These are phyloP conservation scores for Cryptotis parvus DNA, from an alignment of 2,113 vertebrate genomes.

Conservation along the genomic window DNA sequence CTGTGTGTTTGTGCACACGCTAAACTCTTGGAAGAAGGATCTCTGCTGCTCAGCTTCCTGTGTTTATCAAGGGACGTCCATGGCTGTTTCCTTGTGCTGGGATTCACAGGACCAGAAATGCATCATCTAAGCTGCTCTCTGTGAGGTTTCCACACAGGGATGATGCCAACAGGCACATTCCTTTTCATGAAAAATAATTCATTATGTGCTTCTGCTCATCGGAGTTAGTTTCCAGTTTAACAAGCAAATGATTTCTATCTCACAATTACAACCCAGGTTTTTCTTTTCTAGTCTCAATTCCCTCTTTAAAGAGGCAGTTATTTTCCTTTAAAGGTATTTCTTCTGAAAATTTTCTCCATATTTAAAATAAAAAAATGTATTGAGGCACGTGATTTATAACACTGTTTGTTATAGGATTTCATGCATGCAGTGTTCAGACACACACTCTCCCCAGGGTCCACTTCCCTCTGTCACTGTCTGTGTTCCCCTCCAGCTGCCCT, in stretches of 20 bases:
- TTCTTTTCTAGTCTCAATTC: neutral
- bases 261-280: neutral
- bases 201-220: neutral
- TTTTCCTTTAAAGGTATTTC: neutral
- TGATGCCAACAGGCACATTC: neutral
- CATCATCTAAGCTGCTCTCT: neutral
- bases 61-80: rapidly evolving
- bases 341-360: neutral
- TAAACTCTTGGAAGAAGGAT: neutral
- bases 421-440: too few species aligned
- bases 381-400: too few species aligned
- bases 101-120: neutral
- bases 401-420: too few species aligned
- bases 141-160: neutral
- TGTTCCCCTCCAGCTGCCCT: too few species aligned
- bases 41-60: neutral
- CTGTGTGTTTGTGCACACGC: neutral
- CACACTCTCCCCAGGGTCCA: too few species aligned
- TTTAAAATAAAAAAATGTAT: too few species aligned
- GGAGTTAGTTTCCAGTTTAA: neutral
- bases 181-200: neutral
- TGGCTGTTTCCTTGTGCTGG: neutral
- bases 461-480: too few species aligned
- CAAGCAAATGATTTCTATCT: neutral
- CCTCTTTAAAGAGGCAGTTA: neutral